A percentile compares a stretch with the other conserved stretches of the same genome.
phyloP scores from a whole-genome alignment of 2,797 vertebrate species.

The Borostomias antarcticus region DNA sequence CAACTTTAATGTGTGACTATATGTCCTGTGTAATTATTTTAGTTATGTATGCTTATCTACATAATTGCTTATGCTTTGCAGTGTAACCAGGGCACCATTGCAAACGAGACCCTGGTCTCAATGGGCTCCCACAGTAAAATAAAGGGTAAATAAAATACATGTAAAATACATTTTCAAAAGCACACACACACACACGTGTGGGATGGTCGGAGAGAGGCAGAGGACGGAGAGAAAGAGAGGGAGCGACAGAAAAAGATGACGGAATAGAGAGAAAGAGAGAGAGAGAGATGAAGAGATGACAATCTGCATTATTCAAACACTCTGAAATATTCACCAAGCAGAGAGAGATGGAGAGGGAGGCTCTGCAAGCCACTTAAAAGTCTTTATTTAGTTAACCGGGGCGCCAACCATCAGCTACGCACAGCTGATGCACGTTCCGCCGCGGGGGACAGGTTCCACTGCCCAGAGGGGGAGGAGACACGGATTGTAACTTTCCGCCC shows the following conservation, averaged over 20 bases:
- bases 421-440: slow-evolving; percentile 58
- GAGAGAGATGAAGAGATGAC: slow-evolving; percentile 47
- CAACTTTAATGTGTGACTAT: no score
- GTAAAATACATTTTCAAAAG: no score
- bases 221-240: not conserved
- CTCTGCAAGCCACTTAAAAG: slow-evolving; percentile 33
- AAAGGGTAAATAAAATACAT: no score
- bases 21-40: no score
- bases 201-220: not conserved
- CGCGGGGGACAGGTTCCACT: not conserved
- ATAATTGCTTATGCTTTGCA: no score
- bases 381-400: slow-evolving; percentile 72
- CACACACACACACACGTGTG: not conserved
- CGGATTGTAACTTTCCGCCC: not conserved
- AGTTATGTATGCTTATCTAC: no score
- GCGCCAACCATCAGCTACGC: slow-evolving; percentile 68
- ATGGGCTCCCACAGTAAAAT: no score
- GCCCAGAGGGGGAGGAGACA: not conserved
- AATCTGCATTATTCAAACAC: slow-evolving; percentile 78
- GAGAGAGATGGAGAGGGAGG: slow-evolving; percentile 18
- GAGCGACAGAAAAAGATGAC: not conserved
- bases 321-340: slow-evolving; percentile 75
- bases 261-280: not conserved
- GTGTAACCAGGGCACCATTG: no score
- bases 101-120: no score